Evolutionary conservation across 2,888 invertebrate species (phyloP), one percentile per base, ranked within the genome.

Genomic region (Pegoplata infirma): DNA sequence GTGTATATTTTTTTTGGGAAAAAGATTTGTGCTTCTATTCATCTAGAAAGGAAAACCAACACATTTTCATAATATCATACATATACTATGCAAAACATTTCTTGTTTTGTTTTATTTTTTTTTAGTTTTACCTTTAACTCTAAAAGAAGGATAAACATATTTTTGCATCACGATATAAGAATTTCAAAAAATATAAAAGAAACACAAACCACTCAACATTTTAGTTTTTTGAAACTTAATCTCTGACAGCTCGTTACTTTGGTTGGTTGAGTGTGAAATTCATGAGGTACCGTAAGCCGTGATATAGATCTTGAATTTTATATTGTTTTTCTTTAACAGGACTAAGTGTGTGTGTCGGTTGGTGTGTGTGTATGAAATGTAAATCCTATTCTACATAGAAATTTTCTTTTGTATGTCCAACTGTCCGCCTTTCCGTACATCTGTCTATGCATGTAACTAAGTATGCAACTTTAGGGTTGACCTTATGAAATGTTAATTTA

Each of bases 191-290:
- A 68, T 61, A 51, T 61, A 19, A 55, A 49, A 67, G 55, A 28
- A 55, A 8, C 23, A 53, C 32, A 59, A 51, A 53, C 53, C 10
- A 32, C 59, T 67, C 56, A 68, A 68, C 63, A 51, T 77, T 67
- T 51, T 51, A 56, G n/a, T 56, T 63, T 77, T 73, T 72, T 53
- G 67, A 53, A 80, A 67, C 63, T 71, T 79, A 67, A 79, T 79
- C 66, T 76, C 67, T 76, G 79, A 61, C 75, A 79, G 71, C 49
- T 79, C 71, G 75, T 79, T 76, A 63, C 63, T 75, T 66, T 64
- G 61, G 66, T 67, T 61, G 66, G 53, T 68, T 72, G 58, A 58
- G 76, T 76, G 68, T 80, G 56, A 67, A 80, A 80, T 68, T 80
- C 73, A 76, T 80, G 76, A 63, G 68, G 67, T 77, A 73, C 53